Evolutionary conservation across 2,888 invertebrate genomes (phyloP), one percentile per base, ranked within the genome.

Genomic region (Tipula lateralis): DNA sequence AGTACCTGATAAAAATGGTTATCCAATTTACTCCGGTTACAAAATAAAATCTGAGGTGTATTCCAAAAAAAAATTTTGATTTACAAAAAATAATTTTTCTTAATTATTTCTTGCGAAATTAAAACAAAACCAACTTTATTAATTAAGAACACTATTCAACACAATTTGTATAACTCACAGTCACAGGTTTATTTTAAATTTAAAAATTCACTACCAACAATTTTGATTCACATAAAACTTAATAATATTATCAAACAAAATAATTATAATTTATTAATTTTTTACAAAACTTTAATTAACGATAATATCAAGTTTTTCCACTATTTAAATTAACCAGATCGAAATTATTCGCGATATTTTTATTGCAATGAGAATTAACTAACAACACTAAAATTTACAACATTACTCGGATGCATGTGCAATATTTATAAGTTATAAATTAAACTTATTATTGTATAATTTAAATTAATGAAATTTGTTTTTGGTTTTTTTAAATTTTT

Each of bases 381-480:
- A 66, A 66, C 66, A 66, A 66, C 66, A 66, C 66, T 66, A 66
- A 66, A 66, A 66, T 66, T 66, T 66, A 66, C 66, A 66, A 66
- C 19, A 66, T 24, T 24, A 66, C 24, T n/a, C 12, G 66, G 24
- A 66, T 24, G 66, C 66, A n/a, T n/a, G n/a, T n/a, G n/a, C n/a
- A 66, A 66, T 66, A n/a, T 24, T 0, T 66, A 66, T 66, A 66
- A 66, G 66, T 66, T 66, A 66, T 66, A 66, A 66, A 66, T 66
- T 66, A 24, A 66, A 66, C 66, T 66, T 66, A 66, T 66, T 66
- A 66, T 66, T 66, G 66, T 66, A 66, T 9, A 66, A 66, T 24
- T 66, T 24, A 66, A 66, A 66, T 66, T 66, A 66, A 7, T 66
- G 24, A 66, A 44, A n/a, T n/a, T n/a, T 44, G 5, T n/a, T n/a